Evolutionary conservation across 2,888 invertebrate species (phyloP).

Genomic region (Carpatolechia fugitivella): DNA sequence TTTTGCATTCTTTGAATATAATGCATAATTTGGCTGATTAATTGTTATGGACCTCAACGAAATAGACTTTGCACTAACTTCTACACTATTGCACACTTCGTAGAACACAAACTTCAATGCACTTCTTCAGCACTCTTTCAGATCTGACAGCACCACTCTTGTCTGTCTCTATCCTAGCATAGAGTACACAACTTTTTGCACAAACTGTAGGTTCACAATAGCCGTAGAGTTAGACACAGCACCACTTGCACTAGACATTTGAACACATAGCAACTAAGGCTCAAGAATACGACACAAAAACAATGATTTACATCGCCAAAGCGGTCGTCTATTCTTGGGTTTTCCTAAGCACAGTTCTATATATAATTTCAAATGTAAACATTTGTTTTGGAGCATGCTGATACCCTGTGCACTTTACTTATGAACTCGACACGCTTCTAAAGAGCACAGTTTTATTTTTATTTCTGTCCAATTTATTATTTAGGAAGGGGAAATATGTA

Average conservation of each 20-base stretch:
- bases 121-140: slow-evolving; percentile 64
- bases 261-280: slow-evolving; percentile 57
- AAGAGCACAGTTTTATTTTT: slow-evolving; percentile 2
- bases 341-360: slow-evolving; percentile 24
- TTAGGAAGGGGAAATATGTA: background rate
- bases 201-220: slow-evolving; percentile 64
- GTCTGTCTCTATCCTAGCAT: slow-evolving; percentile 68
- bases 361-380: slow-evolving; percentile 9
- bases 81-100: slow-evolving; percentile 60
- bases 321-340: slow-evolving; percentile 38
- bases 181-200: slow-evolving; percentile 67
- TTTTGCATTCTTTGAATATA: background rate
- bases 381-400: slow-evolving; percentile 22
- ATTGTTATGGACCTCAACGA: slow-evolving; percentile 65
- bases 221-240: slow-evolving; percentile 65
- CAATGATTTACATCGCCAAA: slow-evolving; percentile 20
- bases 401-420: slow-evolving; percentile 14
- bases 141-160: slow-evolving; percentile 43
- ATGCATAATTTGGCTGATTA: slow-evolving; percentile 2
- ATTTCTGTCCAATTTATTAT: slow-evolving; percentile 9
- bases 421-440: slow-evolving; percentile 12
- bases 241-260: slow-evolving; percentile 61
- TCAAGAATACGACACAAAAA: slow-evolving; percentile 50
- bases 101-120: slow-evolving; percentile 72
- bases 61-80: slow-evolving; percentile 69